Percentiles rank a stretch among this genome's conserved stretches.
phyloP scores from a whole-genome alignment of 2,113 vertebrate genomes.

The Malaclemys terrapin region DNA sequence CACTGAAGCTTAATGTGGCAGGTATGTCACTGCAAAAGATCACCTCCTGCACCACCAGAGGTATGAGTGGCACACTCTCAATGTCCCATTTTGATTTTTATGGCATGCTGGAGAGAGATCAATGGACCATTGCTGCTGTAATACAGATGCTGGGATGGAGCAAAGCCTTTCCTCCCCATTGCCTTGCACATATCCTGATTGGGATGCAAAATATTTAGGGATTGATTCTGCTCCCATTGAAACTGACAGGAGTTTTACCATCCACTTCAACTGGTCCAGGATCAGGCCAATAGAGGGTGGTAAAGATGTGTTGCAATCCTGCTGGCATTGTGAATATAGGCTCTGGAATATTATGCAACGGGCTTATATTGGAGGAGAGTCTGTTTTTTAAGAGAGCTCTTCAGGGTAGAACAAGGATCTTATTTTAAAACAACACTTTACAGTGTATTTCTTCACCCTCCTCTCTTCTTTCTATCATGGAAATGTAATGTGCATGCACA shows the following conservation, averaged over 20 bases:
- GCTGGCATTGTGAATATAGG: background rate
- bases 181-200: accelerated
- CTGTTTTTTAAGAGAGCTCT: background rate
- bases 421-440: background rate
- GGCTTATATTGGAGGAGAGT: background rate
- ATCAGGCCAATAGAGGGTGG: background rate
- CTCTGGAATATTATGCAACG: background rate
- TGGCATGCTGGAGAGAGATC: accelerated
- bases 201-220: background rate
- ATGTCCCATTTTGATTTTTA: background rate
- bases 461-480: slow-evolving; percentile 1
- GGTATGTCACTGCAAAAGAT: background rate
- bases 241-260: background rate
- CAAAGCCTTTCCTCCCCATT: background rate
- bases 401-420: background rate
- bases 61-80: accelerated
- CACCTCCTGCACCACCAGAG: background rate
- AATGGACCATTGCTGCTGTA: background rate
- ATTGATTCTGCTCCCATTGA: background rate
- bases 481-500: slow-evolving; percentile 25
- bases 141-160: background rate
- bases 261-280: background rate
- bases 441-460: background rate
- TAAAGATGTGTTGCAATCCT: accelerated
- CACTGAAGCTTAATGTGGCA: background rate